Evolutionary conservation across 2,113 vertebrate species (phyloP).

Genomic region (Otis tarda): DNA sequence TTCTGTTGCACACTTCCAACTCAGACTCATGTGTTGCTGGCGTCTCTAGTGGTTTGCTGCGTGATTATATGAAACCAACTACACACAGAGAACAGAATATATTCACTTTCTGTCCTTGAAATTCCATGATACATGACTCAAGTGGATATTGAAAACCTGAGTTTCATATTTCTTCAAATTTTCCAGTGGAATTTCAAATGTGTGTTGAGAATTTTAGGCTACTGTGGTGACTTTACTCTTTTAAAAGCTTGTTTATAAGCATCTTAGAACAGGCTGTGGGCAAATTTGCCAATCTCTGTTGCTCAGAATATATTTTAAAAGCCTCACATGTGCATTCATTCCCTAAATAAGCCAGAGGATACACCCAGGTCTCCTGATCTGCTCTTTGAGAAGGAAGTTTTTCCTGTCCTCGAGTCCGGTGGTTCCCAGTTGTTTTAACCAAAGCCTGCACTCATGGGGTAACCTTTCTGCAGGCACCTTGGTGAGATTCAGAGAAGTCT

Average conservation of each 20-base stretch:
- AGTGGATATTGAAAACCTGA: not conserved
- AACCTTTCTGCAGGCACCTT: not conserved
- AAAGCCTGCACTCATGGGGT: not conserved
- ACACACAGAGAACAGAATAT: not conserved
- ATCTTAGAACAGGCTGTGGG: not conserved
- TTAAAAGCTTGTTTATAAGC: not conserved
- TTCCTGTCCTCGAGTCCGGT: not conserved
- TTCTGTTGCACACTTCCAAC: not conserved
- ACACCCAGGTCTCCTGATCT: not conserved
- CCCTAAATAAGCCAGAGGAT: not conserved
- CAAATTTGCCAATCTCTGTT: not conserved
- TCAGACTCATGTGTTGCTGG: not conserved
- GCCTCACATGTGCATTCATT: not conserved
- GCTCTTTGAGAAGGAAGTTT: not conserved
- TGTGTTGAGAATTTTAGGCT: not conserved
- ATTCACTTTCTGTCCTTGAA: not conserved
- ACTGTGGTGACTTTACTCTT: not conserved
- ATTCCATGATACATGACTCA: not conserved
- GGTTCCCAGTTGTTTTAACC: not conserved
- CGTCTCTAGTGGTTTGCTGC: not conserved
- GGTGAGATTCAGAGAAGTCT: not conserved
- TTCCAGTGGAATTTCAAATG: constrained; percentile 9
- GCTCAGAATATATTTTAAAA: not conserved
- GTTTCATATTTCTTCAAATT: not conserved
- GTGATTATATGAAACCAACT: not conserved